These are phyloP conservation scores for Gambusia holbrooki DNA, from an alignment of 2,113 vertebrate genomes.

Conservation along the genomic window DNA sequence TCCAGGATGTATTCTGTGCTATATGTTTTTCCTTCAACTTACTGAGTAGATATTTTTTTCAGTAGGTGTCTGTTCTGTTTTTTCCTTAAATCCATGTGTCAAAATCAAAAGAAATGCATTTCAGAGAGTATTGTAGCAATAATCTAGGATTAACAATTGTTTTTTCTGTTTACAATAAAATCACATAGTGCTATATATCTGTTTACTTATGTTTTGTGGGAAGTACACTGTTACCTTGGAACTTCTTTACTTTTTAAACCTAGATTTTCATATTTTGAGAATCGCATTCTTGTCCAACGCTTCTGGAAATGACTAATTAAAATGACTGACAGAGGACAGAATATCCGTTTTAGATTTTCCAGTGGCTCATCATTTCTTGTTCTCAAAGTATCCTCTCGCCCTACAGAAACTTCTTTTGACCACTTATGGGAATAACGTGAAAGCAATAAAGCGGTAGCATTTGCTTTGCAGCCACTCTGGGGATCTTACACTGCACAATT, in stretches of 20 bases:
- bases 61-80: too few species aligned
- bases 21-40: too few species aligned
- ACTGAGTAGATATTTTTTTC: too few species aligned
- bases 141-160: not conserved
- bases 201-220: not conserved
- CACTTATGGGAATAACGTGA: constrained; percentile 28
- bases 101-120: too few species aligned
- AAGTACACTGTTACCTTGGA: too few species aligned
- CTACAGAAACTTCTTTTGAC: constrained; percentile 13
- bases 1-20: too few species aligned
- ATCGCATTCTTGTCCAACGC: too few species aligned
- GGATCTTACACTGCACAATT: constrained; percentile 35
- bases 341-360: not conserved
- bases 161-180: not conserved
- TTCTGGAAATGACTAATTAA: not conserved
- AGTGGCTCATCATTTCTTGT: constrained; percentile 1
- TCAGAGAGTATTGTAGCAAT: not conserved
- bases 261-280: too few species aligned
- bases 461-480: constrained; percentile 38
- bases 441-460: constrained; percentile 35
- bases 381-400: constrained; percentile 12
- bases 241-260: too few species aligned
- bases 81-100: too few species aligned
- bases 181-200: not conserved
- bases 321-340: not conserved